Base-by-base conservation (phyloP, 1,140 invertebrate genomes). In the Lasioglossum albipes region DNA sequence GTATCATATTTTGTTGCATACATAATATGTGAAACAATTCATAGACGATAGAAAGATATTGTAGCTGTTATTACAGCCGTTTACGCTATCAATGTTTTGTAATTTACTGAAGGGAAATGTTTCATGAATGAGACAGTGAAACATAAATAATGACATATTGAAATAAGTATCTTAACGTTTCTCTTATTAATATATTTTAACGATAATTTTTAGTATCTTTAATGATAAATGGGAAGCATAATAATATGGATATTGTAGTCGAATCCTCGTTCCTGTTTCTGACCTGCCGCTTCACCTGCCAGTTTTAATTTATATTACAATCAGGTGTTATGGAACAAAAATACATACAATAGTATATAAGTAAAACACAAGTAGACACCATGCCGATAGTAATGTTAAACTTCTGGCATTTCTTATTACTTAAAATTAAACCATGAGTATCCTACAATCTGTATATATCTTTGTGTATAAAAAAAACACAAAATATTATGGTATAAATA, bases 371-470 rank as follows among this genome's bases (percentile, higher is more conserved):
- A 88, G 86, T 79, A 81, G 84, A 90, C 79, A 89, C 85, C 72
- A 86, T 90, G 87, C 85, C 84, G 61, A 83, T 84, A 87, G 81
- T 85, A 81, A 86, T 86, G 79, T 82, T 75, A 84, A 85, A 84
- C 20, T 76, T 84, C 75, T 79, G 80, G 82, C 81, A 81, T 73
- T 85, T 88, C 61, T 77, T 77, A n/a, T 88, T 81, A 87, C 83
- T 88, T 90, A 90, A 79, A 89, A 86, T 87, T 84, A 89, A 90
- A 88, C 85, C 84, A 84, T 89, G 83, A 75, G 84, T 89, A 90
- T 88, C 81, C 85, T 91, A 91, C 76, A 89, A 85, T 84, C 86
- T 84, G 62, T 86, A 68, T 65, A 89, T 91, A 86, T 89, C 79
- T 82, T 88, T 81, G 75, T 87, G 88, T 86, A 87, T 84, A 85